Evolutionary conservation across 1,140 invertebrate species (phyloP).

Genomic region (Archegozetes longisetosus): DNA sequence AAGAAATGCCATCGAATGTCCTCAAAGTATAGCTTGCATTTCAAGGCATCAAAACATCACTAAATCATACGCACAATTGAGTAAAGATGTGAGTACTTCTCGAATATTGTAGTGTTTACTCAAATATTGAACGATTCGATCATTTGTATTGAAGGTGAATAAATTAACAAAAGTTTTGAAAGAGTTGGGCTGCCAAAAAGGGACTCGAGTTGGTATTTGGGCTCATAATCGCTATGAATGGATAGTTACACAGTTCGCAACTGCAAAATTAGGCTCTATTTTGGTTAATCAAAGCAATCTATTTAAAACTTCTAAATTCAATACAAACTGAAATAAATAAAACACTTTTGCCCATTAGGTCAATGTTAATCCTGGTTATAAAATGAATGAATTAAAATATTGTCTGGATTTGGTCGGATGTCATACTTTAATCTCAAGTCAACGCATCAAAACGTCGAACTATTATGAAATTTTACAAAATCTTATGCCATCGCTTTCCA

Average conservation of each 20-base stretch:
- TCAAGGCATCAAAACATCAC: slow-evolving; percentile 41
- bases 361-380: background rate
- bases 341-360: no score
- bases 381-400: background rate
- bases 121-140: background rate
- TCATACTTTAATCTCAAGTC: background rate
- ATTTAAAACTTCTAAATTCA: no score
- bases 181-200: slow-evolving; percentile 52
- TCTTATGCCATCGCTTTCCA: background rate
- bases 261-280: slow-evolving; percentile 50
- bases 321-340: no score
- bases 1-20: background rate
- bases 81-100: slow-evolving; percentile 36
- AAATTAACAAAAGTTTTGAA: slow-evolving; percentile 62
- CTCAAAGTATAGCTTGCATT: slow-evolving; percentile 38
- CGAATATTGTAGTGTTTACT: background rate
- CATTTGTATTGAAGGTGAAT: slow-evolving; percentile 39
- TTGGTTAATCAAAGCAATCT: no score
- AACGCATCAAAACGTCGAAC: background rate
- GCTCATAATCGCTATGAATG: slow-evolving; percentile 69
- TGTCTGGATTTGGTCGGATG: background rate
- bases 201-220: slow-evolving; percentile 75
- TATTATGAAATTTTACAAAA: background rate
- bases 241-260: slow-evolving; percentile 56
- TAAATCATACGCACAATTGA: slow-evolving; percentile 43